A percentile compares a stretch with the other conserved stretches of the same genome.
phyloP scores from a whole-genome alignment of 1,140 invertebrate genomes.

The Melipona quadrifasciata region DNA sequence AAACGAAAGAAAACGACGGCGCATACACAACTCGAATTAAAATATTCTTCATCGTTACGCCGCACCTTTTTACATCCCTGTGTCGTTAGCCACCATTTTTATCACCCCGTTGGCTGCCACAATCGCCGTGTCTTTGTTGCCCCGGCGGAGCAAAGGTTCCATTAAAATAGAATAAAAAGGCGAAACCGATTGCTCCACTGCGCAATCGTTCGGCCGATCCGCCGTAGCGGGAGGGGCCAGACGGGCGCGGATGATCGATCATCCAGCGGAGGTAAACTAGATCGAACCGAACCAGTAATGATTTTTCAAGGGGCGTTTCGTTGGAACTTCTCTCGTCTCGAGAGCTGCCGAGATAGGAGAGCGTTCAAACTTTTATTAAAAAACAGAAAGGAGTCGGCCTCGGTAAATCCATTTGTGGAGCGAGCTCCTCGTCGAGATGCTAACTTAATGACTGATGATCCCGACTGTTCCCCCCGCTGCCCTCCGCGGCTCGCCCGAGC shows the following conservation, averaged over 20 bases:
- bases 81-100: neutral
- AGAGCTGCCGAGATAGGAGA: neutral
- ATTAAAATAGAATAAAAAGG: neutral
- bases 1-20: no score
- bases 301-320: neutral
- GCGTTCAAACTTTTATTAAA: constrained; percentile 13
- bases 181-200: neutral
- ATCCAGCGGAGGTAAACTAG: neutral
- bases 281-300: neutral
- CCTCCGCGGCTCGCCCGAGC: constrained; percentile 18
- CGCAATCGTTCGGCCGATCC: neutral
- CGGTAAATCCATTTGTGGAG: constrained; percentile 27
- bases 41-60: neutral
- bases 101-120: neutral
- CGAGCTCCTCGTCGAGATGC: neutral
- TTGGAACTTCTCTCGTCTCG: neutral
- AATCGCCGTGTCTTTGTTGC: neutral
- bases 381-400: neutral
- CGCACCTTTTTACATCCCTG: neutral
- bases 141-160: neutral
- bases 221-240: neutral
- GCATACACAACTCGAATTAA: neutral
- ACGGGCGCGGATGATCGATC: neutral
- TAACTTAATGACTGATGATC: constrained; percentile 45
- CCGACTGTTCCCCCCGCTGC: neutral